phyloP scores from a whole-genome alignment of 2,888 invertebrate species.

The Itoplectis maculator region DNA sequence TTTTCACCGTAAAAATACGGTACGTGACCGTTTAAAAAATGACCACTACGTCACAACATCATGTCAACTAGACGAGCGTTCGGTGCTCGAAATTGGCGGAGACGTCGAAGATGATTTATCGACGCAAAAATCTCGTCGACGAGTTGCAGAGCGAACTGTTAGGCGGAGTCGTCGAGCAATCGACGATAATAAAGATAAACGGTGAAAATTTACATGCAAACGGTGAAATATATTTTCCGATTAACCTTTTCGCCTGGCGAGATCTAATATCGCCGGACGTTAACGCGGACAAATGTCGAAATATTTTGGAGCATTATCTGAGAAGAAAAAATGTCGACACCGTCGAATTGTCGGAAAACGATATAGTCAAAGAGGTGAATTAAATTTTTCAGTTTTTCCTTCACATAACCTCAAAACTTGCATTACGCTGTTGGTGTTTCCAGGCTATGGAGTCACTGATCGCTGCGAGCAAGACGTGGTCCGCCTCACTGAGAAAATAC shows the following conservation, averaged over 20 bases:
- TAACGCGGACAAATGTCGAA: constrained; percentile 65
- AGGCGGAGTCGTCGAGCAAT: constrained; percentile 59
- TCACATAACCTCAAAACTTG: constrained; percentile 60
- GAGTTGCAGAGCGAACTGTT: constrained; percentile 72
- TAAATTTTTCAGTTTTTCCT: neutral
- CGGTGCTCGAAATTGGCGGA: constrained; percentile 17
- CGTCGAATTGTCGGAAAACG: constrained; percentile 56
- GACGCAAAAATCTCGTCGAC: constrained; percentile 63
- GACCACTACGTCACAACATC: no score
- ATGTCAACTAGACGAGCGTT: no score
- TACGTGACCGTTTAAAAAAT: no score
- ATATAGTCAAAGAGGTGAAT: constrained; percentile 75
- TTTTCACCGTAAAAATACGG: no score
- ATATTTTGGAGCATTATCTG: constrained; percentile 78
- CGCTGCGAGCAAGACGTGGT: constrained; percentile 85
- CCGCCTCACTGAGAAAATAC: constrained; percentile 84
- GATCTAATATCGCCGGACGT: constrained; percentile 77
- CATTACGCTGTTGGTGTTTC: neutral
- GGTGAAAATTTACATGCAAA: constrained; percentile 85
- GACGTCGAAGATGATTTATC: constrained; percentile 20
- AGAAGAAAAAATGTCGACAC: constrained; percentile 62
- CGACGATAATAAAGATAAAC: constrained; percentile 86
- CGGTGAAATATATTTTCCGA: constrained; percentile 89
- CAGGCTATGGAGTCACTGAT: constrained; percentile 82
- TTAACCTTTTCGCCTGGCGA: constrained; percentile 87